phyloP scores from a whole-genome alignment of 2,797 vertebrate species.

The Eupleurogrammus muticus region DNA sequence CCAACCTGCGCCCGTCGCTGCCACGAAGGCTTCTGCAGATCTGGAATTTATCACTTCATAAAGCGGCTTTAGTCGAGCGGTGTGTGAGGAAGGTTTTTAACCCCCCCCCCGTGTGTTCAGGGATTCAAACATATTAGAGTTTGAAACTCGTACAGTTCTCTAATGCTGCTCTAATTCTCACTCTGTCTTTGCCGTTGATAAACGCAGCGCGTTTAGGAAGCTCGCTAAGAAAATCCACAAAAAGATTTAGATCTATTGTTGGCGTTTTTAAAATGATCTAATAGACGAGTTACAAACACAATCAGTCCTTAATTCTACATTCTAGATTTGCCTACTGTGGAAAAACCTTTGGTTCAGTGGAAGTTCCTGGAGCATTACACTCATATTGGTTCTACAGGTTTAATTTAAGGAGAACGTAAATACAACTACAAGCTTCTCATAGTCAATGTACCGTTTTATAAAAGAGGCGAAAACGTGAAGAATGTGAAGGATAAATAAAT shows the following conservation, averaged over 20 bases:
- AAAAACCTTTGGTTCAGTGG: not conserved
- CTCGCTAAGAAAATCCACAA: not conserved
- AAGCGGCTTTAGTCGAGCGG: constrained; percentile 28
- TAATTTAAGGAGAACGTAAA: too few relatives aligned
- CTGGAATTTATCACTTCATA: constrained; percentile 47
- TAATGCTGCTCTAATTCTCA: constrained; percentile 3
- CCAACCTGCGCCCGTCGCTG: constrained; percentile 29
- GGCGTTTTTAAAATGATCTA: not conserved
- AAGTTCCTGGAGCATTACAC: not conserved
- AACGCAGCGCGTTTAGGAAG: not conserved
- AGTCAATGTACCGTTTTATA: too few relatives aligned
- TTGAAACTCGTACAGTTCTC: not conserved
- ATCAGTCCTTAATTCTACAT: not conserved
- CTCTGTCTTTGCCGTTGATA: not conserved
- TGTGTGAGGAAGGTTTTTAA: not conserved
- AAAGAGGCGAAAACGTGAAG: too few relatives aligned
- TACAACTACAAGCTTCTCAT: too few relatives aligned
- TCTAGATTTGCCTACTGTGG: not conserved
- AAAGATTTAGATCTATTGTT: not conserved
- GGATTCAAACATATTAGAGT: constrained; percentile 16
- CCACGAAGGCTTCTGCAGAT: constrained; percentile 34
- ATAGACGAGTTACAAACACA: not conserved
- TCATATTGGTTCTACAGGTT: not conserved
- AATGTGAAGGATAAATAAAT: too few relatives aligned
- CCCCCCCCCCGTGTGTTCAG: constrained; percentile 1